A percentile compares a stretch with the other conserved stretches of the same genome.
Conservation (phyloP, 2,797 vertebrate species). For the Antrozous pallidus region DNA sequence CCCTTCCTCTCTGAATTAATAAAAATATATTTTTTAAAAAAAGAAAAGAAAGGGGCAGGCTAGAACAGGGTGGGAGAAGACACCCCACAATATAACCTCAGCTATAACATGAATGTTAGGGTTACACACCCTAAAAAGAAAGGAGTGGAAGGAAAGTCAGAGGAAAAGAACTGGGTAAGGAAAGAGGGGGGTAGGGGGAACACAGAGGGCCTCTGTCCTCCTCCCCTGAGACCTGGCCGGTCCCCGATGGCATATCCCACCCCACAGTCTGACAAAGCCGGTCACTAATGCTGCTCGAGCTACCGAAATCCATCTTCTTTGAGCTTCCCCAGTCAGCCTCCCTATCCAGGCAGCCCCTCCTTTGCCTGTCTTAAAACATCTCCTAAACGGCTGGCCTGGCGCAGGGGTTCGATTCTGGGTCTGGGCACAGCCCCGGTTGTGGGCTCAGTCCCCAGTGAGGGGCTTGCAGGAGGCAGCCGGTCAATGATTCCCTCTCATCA, state of each 20-base stretch:
- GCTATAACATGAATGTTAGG: not conserved
- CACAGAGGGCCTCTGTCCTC: not conserved
- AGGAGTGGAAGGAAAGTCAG: not conserved
- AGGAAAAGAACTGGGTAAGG: not conserved
- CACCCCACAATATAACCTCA: rapidly evolving
- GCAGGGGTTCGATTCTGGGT: too few species aligned
- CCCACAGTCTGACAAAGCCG: not conserved
- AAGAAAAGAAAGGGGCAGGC: not conserved
- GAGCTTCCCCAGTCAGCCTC: not conserved
- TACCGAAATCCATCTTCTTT: not conserved
- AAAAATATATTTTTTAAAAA: too few species aligned
- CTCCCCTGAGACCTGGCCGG: not conserved
- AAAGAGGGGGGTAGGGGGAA: not conserved
- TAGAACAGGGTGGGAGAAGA: not conserved
- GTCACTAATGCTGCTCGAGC: not conserved
- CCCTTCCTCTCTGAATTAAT: too few species aligned
- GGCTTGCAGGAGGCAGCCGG: too few species aligned
- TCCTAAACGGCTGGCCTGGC: not conserved
- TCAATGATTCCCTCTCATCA: too few species aligned
- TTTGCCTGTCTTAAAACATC: not conserved
- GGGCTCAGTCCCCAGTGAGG: too few species aligned
- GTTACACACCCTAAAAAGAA: not conserved
- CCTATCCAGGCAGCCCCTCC: not conserved
- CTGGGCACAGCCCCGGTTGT: too few species aligned
- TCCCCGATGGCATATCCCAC: not conserved